Conservation (phyloP, 2,113 vertebrate species). For the Pterocles gutturalis region DNA sequence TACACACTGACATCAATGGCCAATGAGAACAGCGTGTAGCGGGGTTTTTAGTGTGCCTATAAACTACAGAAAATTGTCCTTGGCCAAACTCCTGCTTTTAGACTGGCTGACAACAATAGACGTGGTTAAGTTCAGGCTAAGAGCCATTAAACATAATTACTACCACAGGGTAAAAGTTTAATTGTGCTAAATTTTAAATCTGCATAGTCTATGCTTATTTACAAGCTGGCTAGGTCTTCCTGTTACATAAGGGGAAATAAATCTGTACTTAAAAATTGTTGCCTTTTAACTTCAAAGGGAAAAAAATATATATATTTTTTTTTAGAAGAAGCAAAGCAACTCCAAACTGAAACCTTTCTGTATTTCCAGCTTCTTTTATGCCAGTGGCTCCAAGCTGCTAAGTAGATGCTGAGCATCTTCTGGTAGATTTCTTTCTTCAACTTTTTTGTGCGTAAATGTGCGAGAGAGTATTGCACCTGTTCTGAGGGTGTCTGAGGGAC, state of each 20-base stretch:
- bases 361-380: conserved; percentile 25
- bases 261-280: conserved; percentile 61
- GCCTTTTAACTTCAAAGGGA: conserved; percentile 62
- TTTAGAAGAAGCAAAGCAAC: conserved; percentile 30
- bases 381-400: neutral
- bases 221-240: conserved; percentile 46
- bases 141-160: conserved; percentile 78
- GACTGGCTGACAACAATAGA: conserved; percentile 70
- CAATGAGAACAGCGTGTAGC: conserved; percentile 68
- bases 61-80: conserved; percentile 78
- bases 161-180: conserved; percentile 74
- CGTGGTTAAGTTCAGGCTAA: conserved; percentile 71
- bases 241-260: conserved; percentile 37
- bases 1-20: conserved; percentile 73
- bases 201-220: conserved; percentile 64
- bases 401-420: conserved; percentile 25
- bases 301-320: neutral
- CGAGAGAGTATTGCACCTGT: neutral
- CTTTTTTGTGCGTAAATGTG: neutral
- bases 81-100: conserved; percentile 80
- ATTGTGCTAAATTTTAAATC: conserved; percentile 70
- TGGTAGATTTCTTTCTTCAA: conserved; percentile 9
- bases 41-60: conserved; percentile 60
- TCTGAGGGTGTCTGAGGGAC: conserved; percentile 2
- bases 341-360: neutral